Evolutionary conservation across 2,888 invertebrate genomes (phyloP).

Genomic region (Deroplatys truncata): DNA sequence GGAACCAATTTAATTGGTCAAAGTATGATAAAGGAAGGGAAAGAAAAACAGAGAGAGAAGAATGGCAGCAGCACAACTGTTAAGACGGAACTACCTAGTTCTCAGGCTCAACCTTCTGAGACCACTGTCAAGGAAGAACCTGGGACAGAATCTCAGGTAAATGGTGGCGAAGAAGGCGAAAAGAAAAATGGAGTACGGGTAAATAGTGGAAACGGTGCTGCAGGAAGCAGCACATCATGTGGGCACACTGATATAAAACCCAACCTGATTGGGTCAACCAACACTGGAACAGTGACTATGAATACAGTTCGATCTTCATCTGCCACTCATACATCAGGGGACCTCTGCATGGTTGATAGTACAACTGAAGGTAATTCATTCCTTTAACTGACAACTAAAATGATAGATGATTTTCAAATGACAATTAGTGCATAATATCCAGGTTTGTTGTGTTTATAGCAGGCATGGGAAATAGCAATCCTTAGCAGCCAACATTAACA

Average conservation of each 20-base stretch:
- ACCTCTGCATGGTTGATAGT: slow-evolving; percentile 22
- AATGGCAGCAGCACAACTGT: slow-evolving; percentile 22
- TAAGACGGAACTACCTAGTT: slow-evolving; percentile 22
- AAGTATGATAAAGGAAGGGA: slow-evolving; percentile 28
- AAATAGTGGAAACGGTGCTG: slow-evolving; percentile 9
- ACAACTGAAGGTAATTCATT: slow-evolving; percentile 24
- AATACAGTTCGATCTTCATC: slow-evolving; percentile 18
- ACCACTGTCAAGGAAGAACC: slow-evolving; percentile 28
- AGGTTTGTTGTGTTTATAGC: neutral
- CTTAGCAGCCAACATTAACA: too few relatives aligned
- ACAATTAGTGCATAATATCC: neutral
- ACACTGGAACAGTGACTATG: slow-evolving; percentile 19
- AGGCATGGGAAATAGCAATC: too few relatives aligned
- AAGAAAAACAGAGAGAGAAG: slow-evolving; percentile 28
- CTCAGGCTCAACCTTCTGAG: slow-evolving; percentile 25
- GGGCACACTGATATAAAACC: slow-evolving; percentile 24
- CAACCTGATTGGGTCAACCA: slow-evolving; percentile 25
- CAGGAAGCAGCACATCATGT: slow-evolving; percentile 18
- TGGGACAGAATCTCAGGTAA: slow-evolving; percentile 23
- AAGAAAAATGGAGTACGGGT: slow-evolving; percentile 13
- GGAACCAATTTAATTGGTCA: neutral
- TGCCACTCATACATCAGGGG: slow-evolving; percentile 5
- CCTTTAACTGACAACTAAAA: neutral
- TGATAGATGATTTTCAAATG: neutral
- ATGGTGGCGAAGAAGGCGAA: slow-evolving; percentile 26